Base-by-base conservation (phyloP, 2,888 invertebrate genomes). In the Caenorhabditis sp. region DNA sequence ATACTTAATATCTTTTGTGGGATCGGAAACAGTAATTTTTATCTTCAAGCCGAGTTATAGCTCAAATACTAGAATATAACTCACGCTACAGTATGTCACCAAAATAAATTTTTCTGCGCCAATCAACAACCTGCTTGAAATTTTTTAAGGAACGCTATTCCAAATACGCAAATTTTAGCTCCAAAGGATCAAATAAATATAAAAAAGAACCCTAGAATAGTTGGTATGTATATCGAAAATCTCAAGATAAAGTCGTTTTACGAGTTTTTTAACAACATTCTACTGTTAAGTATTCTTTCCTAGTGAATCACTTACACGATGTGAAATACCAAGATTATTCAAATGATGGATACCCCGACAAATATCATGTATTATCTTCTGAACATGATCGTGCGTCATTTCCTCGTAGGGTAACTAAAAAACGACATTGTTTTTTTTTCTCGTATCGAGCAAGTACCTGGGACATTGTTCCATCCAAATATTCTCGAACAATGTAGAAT, bases 321-420 rank as follows among this genome's bases (percentile, higher is more conserved):
- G 85, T 50, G 84, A 81, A 52, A 84, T 84, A 20, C 97, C 97
- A 81, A 97, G 97, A 75, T 95, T 94, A 92, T 99, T 97, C 88
- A 99, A 91, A 91, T 99, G 97, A 89, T 97, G 97, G 89, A 99
- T 97, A 84, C 97, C 99, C 91, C 97, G 97, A 72, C 99, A 92
- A 95, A 99, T 97, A 91, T 99, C 97, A 90, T 99, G 99, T 53
- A 99, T 92, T 86, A 99, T 92, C 90, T 97, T 99, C 87, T 96
- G 96, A 56, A 56, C 56, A 56, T 56, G 56, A 7, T 56, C 56
- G 26, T 56, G 56, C 1, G 17, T 26, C 21, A 56, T 3, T 26
- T 56, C 17, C 26, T 10, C 56, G 8, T 26, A 26, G 8, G 17
- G 25, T 21, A 56, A 23, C n/a, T 26, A 26, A 21, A 20, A 50